Evolutionary conservation across 2,113 vertebrate genomes (phyloP), one percentile per base, ranked within the genome.

Genomic region (Ochotona curzoniae): DNA sequence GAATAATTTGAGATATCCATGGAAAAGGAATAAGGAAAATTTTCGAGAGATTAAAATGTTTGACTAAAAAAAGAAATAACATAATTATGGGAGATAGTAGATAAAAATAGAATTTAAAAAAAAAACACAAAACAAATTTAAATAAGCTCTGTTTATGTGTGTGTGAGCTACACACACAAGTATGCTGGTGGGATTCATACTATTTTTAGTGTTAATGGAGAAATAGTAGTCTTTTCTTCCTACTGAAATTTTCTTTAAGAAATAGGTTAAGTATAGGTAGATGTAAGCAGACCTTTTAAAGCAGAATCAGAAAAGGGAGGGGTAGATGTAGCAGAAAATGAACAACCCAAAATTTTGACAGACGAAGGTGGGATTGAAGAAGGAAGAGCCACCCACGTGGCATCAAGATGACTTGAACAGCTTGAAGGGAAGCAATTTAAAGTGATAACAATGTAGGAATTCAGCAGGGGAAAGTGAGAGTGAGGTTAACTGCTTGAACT

Each of bases 231-330:
- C 1, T 67, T 90, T 93, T 90, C 21, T 73, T 93, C 9, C 13
- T 80, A 8, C 26, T 28, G 51, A 85, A 90, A 35, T 61, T 71
- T n/a, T 89, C 74, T 67, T 76, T 28, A 74, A 87, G 28, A 7
- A 94, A 32, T 26, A 93, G 61, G 71, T 88, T 87, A 87, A 94
- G 87, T 73, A 69, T 44, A 6, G 38, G 61, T 3, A 88, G 11
- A 82, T 85, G 20, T 38, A 30, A 85, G 38, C 35, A 0, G 25
- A 12, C 0, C 26, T 87, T 69, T 70, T 32, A 38, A 76, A 71
- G 38, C 54, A 83, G 25, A 91, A 82, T 54, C 67, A 83, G 21
- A 84, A 94, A 51, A 3, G 3, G 3, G 2, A 66, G 1, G 25
- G 5, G 6, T 2, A 8, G 2, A 54, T 2, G 20, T 7, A 35